Evolutionary conservation across 2,888 invertebrate species (phyloP).

Genomic region (Callyntrura guangdongensis): DNA sequence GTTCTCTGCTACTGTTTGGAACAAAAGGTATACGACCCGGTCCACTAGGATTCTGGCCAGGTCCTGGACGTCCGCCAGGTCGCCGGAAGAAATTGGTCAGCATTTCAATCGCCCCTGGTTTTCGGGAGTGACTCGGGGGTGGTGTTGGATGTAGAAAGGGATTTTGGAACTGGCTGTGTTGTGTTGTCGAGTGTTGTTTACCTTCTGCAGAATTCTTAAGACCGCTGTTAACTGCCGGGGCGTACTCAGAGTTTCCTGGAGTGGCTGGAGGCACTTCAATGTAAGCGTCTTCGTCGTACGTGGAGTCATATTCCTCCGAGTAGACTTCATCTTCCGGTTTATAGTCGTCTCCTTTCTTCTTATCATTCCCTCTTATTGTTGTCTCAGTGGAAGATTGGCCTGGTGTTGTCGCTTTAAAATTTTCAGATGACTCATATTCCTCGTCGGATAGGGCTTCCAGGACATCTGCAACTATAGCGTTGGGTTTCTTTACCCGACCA

Average conservation of each 20-base stretch:
- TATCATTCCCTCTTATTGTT: neutral
- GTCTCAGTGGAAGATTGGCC: constrained; percentile 25
- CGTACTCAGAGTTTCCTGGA: constrained; percentile 51
- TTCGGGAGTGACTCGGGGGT: constrained; percentile 59
- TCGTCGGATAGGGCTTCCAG: constrained; percentile 75
- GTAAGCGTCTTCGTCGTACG: constrained; percentile 74
- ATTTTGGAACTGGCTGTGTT: constrained; percentile 52
- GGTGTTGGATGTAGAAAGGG: neutral
- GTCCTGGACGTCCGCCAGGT: constrained; percentile 67
- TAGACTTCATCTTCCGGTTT: constrained; percentile 54
- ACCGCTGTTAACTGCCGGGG: constrained; percentile 56
- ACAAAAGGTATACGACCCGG: constrained; percentile 66
- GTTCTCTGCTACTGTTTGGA: constrained; percentile 63
- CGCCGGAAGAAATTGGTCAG: constrained; percentile 81
- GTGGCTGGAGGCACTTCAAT: constrained; percentile 73
- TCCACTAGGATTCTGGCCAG: constrained; percentile 35
- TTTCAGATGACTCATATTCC: constrained; percentile 69
- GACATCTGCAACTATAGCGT: constrained; percentile 50
- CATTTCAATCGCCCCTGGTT: constrained; percentile 81
- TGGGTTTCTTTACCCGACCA: constrained; percentile 64
- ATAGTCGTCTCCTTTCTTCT: constrained; percentile 75
- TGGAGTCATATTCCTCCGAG: constrained; percentile 70
- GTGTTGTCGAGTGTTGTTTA: constrained; percentile 27
- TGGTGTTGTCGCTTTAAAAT: constrained; percentile 7
- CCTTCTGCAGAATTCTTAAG: constrained; percentile 72